Base-by-base conservation (phyloP, 2,797 vertebrate genomes). In the Anguilla obscura region DNA sequence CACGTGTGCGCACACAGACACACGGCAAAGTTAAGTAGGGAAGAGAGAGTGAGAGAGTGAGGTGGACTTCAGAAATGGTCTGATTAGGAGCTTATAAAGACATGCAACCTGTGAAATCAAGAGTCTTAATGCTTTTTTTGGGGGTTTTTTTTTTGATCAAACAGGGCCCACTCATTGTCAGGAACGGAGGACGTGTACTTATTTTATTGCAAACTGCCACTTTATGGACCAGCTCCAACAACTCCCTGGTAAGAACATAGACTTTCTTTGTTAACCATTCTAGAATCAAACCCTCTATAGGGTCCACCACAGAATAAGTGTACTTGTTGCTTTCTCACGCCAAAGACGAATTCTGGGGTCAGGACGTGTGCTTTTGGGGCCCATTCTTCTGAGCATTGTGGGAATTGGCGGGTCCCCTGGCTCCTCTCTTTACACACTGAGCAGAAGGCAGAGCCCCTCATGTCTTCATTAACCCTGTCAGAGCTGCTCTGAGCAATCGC, bases 341-440 rank as follows among this genome's bases (percentile, higher is more conserved):
- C 6, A 63, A 85, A 36, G 30, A 45, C 14, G 3, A 33, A 33
- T 85, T 40, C 69, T 16, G 63, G 84, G 87, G 89, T 84, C 85
- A 88, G 36, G 71, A 36, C 58, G 33, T 40, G 66, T 56, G 50
- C 30, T 66, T 60, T 24, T 16, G 27, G 82, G 54, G 60, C 82
- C 27, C 16, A 86, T 89, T 91, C 87, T 90, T 89, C 85, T 56
- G 87, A 89, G 91, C 85, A 50, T 66, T 86, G 85, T 89, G 87
- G 90, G 90, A 92, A 90, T 91, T 27, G n/a, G 79, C 54, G 74
- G 56, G 24, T 45, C 33, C 83, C 82, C 60, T 36, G 18, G 86
- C 33, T 58, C 84, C 63, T 12, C 50, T 86, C 60, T 88, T 84
- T 71, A 54, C 5, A 54, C 5, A 10, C 48, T 50, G 52, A 86